A percentile compares a stretch with the other conserved stretches of the same genome.
Evolutionary conservation across 2,888 invertebrate genomes (phyloP).

Genomic region (Tetragnatha montana): DNA sequence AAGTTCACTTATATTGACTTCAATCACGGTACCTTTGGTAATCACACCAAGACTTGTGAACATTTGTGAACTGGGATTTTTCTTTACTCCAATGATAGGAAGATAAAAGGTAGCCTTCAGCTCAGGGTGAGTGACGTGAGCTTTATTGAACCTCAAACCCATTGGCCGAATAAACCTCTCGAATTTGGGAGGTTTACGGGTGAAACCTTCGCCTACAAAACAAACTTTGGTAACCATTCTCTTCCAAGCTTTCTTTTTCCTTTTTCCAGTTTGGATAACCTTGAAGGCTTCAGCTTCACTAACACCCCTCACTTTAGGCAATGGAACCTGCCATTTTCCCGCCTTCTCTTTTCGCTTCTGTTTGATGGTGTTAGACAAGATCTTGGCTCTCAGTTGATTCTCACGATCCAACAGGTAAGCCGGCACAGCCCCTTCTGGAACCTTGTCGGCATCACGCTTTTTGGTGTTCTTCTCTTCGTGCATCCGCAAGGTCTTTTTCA

Average conservation of each 20-base stretch:
- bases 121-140: conserved; percentile 99
- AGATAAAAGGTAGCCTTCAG: conserved; percentile 97
- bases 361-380: conserved; percentile 98
- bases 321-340: conserved; percentile 99
- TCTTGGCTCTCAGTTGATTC: conserved; percentile 93
- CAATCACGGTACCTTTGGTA: conserved; percentile 97
- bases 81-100: conserved; percentile 99
- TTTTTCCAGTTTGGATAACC: conserved; percentile 92
- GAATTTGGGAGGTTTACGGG: conserved; percentile 98
- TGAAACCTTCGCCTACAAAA: conserved; percentile 90
- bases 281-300: conserved; percentile 98
- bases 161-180: conserved; percentile 98
- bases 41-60: conserved; percentile 98
- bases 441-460: conserved; percentile 84
- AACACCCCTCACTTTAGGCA: conserved; percentile 97
- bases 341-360: conserved; percentile 99
- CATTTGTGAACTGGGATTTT: conserved; percentile 98
- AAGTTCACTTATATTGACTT: conserved; percentile 98
- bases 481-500: conserved; percentile 98
- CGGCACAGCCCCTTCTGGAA: conserved; percentile 93
- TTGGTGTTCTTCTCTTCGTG: conserved; percentile 96
- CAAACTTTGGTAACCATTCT: conserved; percentile 99
- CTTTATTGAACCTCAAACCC: conserved; percentile 96
- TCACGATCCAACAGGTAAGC: conserved; percentile 98
- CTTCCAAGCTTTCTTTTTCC: conserved; percentile 97